Base-by-base conservation (phyloP, 2,888 invertebrate species). In the Gari tellinella region DNA sequence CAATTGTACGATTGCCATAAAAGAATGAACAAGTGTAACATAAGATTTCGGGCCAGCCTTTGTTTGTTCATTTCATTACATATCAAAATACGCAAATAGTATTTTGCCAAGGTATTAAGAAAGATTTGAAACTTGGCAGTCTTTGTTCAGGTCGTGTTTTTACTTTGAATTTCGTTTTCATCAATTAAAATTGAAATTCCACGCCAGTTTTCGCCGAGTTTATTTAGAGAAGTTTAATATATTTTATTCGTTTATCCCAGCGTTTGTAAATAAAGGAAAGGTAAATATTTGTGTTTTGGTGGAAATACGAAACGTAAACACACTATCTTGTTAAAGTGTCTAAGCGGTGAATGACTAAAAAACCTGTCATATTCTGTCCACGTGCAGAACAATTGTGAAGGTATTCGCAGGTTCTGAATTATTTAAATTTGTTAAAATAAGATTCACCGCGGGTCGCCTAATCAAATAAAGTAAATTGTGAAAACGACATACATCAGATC, bases 221-320 rank as follows among this genome's bases (percentile, higher is more conserved):
- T 55, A 63, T 63, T 46, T 53, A 55, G 43, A 31, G n/a, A 63
- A n/a, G 31, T 53, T 45, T 48, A 55, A 53, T 63, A 46, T 63
- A 48, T 68, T 57, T 68, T 55, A 55, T 52, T 63, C 58, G 23
- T 49, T 26, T 46, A 46, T 37, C 19, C 40, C 26, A 19, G n/a
- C 57, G 57, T 52, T 60, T 73, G 72, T 67, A 62, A 73, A 58
- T 58, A 67, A 51, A 57, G 19, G 41, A 37, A 53, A 52, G 21
- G 65, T 58, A 68, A 74, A 74, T 74, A 74, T 74, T 74, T 74
- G 64, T 61, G 58, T 56, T 68, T 52, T 48, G 19, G 21, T 49
- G 58, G 31, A 60, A 61, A 38, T 63, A 48, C 52, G 63, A 19
- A 66, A 62, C 51, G 52, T 63, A 57, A 61, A 67, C 56, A 62